Base-by-base conservation (phyloP, 2,888 invertebrate species). In the Phengaris arion region DNA sequence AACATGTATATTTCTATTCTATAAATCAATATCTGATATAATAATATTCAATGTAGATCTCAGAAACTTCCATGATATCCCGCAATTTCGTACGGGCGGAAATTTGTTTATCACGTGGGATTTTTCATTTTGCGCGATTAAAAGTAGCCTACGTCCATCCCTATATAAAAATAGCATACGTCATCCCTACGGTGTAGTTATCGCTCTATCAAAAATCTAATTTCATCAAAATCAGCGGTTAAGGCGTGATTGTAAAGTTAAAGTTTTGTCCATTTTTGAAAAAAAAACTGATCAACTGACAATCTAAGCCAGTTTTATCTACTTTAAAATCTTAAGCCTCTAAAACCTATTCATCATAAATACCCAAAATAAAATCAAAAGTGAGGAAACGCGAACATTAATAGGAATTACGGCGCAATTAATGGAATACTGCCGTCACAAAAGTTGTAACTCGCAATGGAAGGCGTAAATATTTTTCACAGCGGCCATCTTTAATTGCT, bases 401-500 rank as follows among this genome's bases (percentile, higher is more conserved):
- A 64, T 2, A 35, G 35, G 45, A 64, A 64, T 45, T 64, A 64
- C 35, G 64, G 64, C 35, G 64, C 12, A 64, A 64, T 64, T 64
- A 64, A 64, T 64, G 35, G 45, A 64, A 64, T 45, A 35, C 45
- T 64, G 45, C 74, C 59, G 7, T 70, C 75, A 75, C 51, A 51
- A 51, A 22, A 83, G 84, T 83, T 85, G 83, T 81, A 80, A 85
- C 84, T 84, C 84, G 84, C 86, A 79, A 81, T 81, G 79, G 81
- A 82, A 84, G 78, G 80, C 80, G 81, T 75, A 80, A 83, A 82
- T 84, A 87, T 89, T 90, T 90, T 90, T 90, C 85, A 87, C 86
- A 91, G 87, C 82, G 82, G 78, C 79, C 81, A 81, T 81, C 81
- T 82, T 84, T 89, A 87, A 91, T 90, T 90, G 64, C 13, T 45